These are phyloP conservation scores for Euschistus heros DNA, from an alignment of 1,140 invertebrate genomes.

Conservation along the genomic window DNA sequence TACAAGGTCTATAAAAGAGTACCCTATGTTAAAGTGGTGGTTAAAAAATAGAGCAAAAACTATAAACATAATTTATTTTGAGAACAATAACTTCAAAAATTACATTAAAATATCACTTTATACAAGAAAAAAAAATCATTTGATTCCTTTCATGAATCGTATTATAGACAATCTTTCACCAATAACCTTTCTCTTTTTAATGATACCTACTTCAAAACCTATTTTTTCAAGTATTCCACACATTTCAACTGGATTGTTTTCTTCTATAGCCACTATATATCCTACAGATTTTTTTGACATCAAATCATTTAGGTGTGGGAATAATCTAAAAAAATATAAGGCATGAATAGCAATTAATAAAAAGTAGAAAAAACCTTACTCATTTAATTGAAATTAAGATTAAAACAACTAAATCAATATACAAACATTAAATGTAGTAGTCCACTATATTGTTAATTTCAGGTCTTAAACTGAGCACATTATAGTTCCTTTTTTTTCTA, in stretches of 20 bases:
- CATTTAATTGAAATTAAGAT: background rate
- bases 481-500: too few relatives aligned
- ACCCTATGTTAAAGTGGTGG: too few relatives aligned
- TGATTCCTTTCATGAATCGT: too few relatives aligned
- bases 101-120: too few relatives aligned
- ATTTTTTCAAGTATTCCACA: slow-evolving; percentile 44
- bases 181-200: slow-evolving; percentile 56
- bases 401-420: background rate
- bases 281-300: slow-evolving; percentile 60
- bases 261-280: slow-evolving; percentile 74
- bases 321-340: slow-evolving; percentile 46
- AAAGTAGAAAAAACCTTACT: background rate
- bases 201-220: slow-evolving; percentile 47
- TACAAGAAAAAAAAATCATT: too few relatives aligned
- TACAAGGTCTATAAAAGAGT: too few relatives aligned
- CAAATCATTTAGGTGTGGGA: slow-evolving; percentile 53
- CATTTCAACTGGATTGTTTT: slow-evolving; percentile 74
- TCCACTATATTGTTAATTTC: background rate
- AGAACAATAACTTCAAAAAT: too few relatives aligned
- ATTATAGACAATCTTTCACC: slow-evolving; percentile 49
- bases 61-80: too few relatives aligned
- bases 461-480: too few relatives aligned
- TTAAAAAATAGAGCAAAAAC: too few relatives aligned
- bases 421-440: background rate
- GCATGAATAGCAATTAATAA: background rate